Evolutionary conservation across 2,113 vertebrate species (phyloP).

Genomic region (Takifugu bimaculatus): DNA sequence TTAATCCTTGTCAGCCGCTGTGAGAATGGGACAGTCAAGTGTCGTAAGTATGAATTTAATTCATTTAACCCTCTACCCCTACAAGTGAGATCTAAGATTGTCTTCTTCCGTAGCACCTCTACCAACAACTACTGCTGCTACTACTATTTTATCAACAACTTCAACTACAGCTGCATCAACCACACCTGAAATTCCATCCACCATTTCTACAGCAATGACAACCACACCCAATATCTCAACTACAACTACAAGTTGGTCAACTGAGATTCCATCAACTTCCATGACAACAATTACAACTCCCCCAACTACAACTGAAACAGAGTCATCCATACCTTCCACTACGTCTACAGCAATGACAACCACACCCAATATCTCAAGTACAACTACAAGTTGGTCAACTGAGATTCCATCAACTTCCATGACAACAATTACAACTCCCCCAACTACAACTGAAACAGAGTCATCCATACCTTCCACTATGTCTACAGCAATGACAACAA

Average conservation of each 20-base stretch:
- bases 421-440: not conserved
- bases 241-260: not conserved
- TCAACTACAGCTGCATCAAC: not conserved
- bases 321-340: not conserved
- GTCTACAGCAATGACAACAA: not conserved
- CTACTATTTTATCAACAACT: not conserved
- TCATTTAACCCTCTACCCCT: not conserved
- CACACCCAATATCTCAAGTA: not conserved
- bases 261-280: not conserved
- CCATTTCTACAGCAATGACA: not conserved
- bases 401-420: not conserved
- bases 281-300: not conserved
- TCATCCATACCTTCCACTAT: too few species aligned
- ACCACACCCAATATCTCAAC: not conserved
- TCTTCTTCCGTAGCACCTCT: slow-evolving; percentile 2
- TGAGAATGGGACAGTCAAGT: slow-evolving; percentile 47
- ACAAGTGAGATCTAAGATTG: too few species aligned
- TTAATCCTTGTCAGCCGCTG: slow-evolving; percentile 46
- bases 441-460: not conserved
- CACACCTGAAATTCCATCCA: not conserved
- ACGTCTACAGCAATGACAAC: not conserved
- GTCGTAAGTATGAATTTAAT: slow-evolving; percentile 53
- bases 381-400: not conserved
- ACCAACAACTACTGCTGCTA: not conserved
- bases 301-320: not conserved